Evolutionary conservation across 30 jellyfish, hydroid and myxozoan species (phyloP).

Genomic region (Catostylus mosaicus): DNA sequence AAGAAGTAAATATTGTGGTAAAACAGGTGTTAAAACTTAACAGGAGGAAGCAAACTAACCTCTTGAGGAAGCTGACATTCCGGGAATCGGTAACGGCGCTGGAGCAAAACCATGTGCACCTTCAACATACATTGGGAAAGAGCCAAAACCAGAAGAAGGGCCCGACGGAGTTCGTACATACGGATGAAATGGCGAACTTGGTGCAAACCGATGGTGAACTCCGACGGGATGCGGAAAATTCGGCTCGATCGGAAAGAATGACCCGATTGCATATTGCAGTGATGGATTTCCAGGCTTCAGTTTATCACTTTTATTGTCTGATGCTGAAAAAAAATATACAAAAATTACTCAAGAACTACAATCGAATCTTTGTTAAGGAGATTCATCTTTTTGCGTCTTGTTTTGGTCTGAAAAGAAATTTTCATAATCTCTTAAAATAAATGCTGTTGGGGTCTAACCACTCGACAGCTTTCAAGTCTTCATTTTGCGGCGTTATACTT

Average conservation of each 20-base stretch:
- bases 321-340: neutral
- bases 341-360: neutral
- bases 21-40: neutral
- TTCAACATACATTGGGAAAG: conserved; percentile 76
- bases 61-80: conserved; percentile 64
- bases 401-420: no score
- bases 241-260: conserved; percentile 59
- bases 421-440: no score
- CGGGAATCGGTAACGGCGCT: conserved; percentile 70
- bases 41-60: conserved; percentile 19
- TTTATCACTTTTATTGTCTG: conserved; percentile 54
- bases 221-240: conserved; percentile 49
- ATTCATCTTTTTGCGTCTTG: no score
- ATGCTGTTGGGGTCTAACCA: no score
- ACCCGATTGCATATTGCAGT: conserved; percentile 55
- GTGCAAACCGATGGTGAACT: conserved; percentile 40
- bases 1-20: neutral
- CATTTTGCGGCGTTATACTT: no score
- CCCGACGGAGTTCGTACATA: conserved; percentile 69
- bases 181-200: conserved; percentile 47
- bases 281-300: conserved; percentile 71
- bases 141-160: conserved; percentile 28
- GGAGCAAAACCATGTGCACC: conserved; percentile 62
- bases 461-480: no score
- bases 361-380: no score